Conservation (phyloP, 2,888 invertebrate genomes). For the Embidobia sp. region DNA sequence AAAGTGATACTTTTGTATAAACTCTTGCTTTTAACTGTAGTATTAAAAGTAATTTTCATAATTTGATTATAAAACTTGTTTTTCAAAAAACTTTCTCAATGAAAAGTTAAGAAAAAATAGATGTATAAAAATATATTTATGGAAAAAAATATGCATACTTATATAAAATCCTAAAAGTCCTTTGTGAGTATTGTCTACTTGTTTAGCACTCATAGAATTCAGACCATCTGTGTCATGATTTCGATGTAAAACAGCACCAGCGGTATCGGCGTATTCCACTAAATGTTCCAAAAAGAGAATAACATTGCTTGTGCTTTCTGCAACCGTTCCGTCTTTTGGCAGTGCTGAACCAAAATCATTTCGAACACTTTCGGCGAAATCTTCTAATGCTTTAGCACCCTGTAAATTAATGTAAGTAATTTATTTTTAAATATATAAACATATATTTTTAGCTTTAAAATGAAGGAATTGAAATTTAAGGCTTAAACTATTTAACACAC, state of each 20-base stretch:
- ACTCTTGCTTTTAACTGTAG: too few relatives aligned
- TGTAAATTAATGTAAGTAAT: constrained; percentile 76
- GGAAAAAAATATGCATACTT: constrained; percentile 86
- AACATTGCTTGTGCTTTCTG: constrained; percentile 97
- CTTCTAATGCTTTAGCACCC: constrained; percentile 95
- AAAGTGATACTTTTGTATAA: too few relatives aligned
- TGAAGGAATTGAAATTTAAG: too few relatives aligned
- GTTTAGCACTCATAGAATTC: constrained; percentile 82
- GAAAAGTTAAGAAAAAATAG: too few relatives aligned
- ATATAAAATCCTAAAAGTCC: constrained; percentile 90
- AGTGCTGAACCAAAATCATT: constrained; percentile 90
- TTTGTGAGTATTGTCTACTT: constrained; percentile 84
- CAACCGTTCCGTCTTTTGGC: constrained; percentile 98
- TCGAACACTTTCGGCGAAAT: constrained; percentile 94
- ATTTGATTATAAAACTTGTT: too few relatives aligned
- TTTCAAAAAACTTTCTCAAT: too few relatives aligned
- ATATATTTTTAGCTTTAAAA: too few relatives aligned
- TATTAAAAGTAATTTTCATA: too few relatives aligned
- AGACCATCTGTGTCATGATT: constrained; percentile 82
- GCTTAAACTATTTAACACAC: too few relatives aligned
- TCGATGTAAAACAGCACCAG: constrained; percentile 85
- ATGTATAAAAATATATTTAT: too few relatives aligned
- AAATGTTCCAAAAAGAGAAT: constrained; percentile 95
- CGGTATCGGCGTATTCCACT: constrained; percentile 89
- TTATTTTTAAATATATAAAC: too few relatives aligned